A percentile compares a stretch with the other conserved stretches of the same genome.
These are phyloP conservation scores for Ceyx erithaca DNA, from an alignment of 2,797 vertebrate genomes.

Conservation along the genomic window DNA sequence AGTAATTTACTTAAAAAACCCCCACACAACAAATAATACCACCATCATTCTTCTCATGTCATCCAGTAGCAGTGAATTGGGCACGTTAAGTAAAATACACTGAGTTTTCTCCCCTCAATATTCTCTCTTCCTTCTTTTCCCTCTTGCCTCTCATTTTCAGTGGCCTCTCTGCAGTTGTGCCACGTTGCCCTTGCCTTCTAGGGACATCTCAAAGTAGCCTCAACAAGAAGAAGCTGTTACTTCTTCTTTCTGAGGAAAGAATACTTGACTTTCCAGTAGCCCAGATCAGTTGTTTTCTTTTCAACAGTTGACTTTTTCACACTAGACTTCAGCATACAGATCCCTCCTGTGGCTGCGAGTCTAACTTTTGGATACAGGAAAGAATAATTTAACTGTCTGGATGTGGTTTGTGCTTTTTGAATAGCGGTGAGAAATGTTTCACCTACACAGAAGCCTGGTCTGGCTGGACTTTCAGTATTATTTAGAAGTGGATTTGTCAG, in stretches of 20 bases:
- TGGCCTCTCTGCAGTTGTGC: neutral
- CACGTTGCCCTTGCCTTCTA: neutral
- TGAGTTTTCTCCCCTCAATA: neutral
- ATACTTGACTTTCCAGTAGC: neutral
- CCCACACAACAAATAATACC: neutral
- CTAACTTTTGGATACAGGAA: neutral
- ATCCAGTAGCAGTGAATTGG: neutral
- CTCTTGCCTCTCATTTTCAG: neutral
- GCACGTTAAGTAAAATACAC: neutral
- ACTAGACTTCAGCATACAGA: neutral
- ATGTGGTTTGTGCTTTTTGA: constrained; percentile 9
- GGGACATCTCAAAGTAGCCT: neutral
- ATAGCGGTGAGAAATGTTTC: neutral
- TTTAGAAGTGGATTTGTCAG: neutral
- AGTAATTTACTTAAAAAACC: neutral
- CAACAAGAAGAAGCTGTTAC: neutral
- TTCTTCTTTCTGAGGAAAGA: neutral
- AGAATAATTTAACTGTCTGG: neutral
- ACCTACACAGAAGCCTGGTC: neutral
- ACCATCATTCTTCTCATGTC: neutral
- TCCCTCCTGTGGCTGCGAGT: neutral
- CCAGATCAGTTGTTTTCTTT: neutral
- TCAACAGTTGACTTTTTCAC: neutral
- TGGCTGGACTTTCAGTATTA: neutral
- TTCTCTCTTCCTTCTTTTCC: neutral